A percentile compares a stretch with the other conserved stretches of the same genome.
Evolutionary conservation across 2,797 vertebrate species (phyloP).

Genomic region (Helarctos malayanus): DNA sequence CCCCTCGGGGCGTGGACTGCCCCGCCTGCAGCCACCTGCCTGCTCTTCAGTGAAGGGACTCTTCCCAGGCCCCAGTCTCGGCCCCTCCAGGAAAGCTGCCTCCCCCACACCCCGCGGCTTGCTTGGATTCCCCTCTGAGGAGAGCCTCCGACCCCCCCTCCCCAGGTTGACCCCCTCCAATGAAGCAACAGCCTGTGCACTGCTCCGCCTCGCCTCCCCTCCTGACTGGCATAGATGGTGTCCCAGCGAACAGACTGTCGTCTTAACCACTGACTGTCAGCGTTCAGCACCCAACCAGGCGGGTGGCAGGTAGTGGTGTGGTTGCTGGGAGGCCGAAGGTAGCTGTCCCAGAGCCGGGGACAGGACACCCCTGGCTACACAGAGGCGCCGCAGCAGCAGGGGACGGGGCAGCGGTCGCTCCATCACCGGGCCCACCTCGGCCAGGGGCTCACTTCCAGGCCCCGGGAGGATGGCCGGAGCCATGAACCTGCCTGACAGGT

Average conservation of each 20-base stretch:
- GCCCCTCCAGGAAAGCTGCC: not conserved
- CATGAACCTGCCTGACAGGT: accelerated
- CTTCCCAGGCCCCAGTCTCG: not conserved
- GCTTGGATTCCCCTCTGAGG: not conserved
- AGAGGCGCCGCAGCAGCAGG: not conserved
- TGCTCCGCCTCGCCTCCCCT: too few species aligned
- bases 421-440: not conserved
- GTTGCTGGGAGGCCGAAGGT: not conserved
- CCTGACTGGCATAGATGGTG: not conserved
- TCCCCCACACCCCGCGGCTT: accelerated
- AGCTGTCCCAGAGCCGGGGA: not conserved
- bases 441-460: not conserved
- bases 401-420: accelerated
- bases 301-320: not conserved
- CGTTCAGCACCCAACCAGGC: not conserved
- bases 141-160: too few species aligned
- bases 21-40: accelerated
- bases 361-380: not conserved
- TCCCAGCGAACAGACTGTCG: too few species aligned
- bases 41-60: not conserved
- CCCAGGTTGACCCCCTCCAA: too few species aligned
- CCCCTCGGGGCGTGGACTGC: too few species aligned
- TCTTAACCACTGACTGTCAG: not conserved
- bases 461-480: accelerated
- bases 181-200: not conserved